These are phyloP conservation scores for Aplysina aerophoba DNA, from an alignment of 37 sponge, comb jelly and placozoan species.

Conservation along the genomic window DNA sequence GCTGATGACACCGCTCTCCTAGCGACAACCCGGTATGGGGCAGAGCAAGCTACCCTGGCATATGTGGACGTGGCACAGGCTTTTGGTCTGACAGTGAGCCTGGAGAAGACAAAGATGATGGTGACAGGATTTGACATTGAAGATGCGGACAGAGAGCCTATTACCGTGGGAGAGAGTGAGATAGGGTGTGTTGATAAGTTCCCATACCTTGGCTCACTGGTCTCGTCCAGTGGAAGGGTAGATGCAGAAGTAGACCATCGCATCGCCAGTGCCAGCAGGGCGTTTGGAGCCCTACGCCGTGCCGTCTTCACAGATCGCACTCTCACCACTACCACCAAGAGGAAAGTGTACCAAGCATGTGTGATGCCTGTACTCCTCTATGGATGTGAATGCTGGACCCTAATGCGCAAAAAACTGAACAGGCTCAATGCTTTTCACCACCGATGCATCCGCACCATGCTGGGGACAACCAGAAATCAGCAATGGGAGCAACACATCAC, in stretches of 20 bases:
- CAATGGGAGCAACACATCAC: slow-evolving; percentile 24
- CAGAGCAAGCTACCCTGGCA: neutral
- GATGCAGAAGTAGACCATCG: slow-evolving; percentile 13
- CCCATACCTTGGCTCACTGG: slow-evolving; percentile 2
- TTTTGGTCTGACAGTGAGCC: slow-evolving; percentile 2
- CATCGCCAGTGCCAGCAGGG: slow-evolving; percentile 1
- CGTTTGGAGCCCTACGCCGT: neutral
- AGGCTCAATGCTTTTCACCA: slow-evolving; percentile 27
- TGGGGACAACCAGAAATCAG: neutral
- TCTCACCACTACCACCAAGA: slow-evolving; percentile 13
- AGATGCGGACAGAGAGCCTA: neutral
- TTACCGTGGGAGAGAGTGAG: slow-evolving; percentile 12
- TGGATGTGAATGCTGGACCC: slow-evolving; percentile 20
- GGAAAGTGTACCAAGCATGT: slow-evolving; percentile 16
- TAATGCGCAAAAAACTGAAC: neutral
- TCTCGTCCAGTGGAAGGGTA: neutral
- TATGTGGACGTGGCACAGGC: neutral
- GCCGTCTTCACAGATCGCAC: neutral
- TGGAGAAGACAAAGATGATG: neutral
- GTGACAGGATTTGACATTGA: neutral
- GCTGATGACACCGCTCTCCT: neutral
- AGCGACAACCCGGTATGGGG: neutral
- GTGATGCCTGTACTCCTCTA: slow-evolving; percentile 1
- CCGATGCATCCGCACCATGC: slow-evolving; percentile 3
- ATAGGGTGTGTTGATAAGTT: slow-evolving; percentile 13